Base-by-base conservation (phyloP, 2,888 invertebrate species). In the Brassicogethes aeneus region DNA sequence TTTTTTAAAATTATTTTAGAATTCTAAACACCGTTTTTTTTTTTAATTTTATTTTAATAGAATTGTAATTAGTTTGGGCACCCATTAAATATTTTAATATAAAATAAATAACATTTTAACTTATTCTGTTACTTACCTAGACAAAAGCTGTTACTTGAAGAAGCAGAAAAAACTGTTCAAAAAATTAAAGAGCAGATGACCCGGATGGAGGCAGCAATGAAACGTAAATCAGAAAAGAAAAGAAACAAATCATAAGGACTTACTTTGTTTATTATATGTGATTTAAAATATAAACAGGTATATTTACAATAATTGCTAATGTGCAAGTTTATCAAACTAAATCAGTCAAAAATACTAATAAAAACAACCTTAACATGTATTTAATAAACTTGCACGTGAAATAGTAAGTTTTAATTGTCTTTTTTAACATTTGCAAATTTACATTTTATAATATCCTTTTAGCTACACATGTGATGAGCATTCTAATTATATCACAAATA, bases 401-500 rank as follows among this genome's bases (percentile, higher is more conserved):
- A 10, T 32, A 12, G 32, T 13, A 8, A 32, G 3, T 12, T 13
- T 13, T 10, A 32, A 23, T 23, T 23, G 23, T 23, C 10, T 23
- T 7, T 23, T 5, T 5, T 13, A 12, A 8, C 12, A 32, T 12
- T 32, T 32, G 14, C 10, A 32, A 32, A 32, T 10, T 32, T 5
- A 7, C 7, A 10, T 32, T 32, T 10, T 12, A 32, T 12, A 32
- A 32, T 12, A 32, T 12, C 10, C 14, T 12, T 32, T 53, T 51
- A 55, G 53, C 54, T 60, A 56, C 55, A 56, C 50, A 51, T 59
- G 60, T 61, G 59, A 63, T 62, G 63, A 64, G 64, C 63, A 64
- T 64, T 62, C 58, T 59, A 55, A 10, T 61, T 55, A 60, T 64
- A 65, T 65, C 64, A 65, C 64, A 65, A 62, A 57, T 53, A 51